Base-by-base conservation (phyloP, 1,140 invertebrate species). In the Anadara kagoshimensis region DNA sequence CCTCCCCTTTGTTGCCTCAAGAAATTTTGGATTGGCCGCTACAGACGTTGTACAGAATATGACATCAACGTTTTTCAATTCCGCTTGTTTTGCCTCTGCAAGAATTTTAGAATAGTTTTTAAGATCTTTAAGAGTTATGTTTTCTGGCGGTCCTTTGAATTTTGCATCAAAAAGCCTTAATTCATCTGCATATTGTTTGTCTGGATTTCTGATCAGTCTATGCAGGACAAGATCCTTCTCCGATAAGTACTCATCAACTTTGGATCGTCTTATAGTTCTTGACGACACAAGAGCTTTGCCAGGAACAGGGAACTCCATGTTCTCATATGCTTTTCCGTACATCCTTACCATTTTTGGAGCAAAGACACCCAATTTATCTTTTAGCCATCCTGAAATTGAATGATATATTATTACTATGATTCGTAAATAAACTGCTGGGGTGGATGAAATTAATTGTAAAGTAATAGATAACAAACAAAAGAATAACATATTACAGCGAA, bases 311-410 rank as follows among this genome's bases (percentile, higher is more conserved):
- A 67, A 81, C 58, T 77, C 77, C n/a, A 62, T 29, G 10, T 49
- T n/a, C 63, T 75, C 75, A 36, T 73, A 71, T 0, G 72, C 43
- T 1, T 45, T 45, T 10, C 77, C 80, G 63, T 81, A 81, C 49
- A 81, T 62, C 47, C 80, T 62, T 18, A 81, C 47, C 44, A 81
- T 77, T 69, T 69, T 73, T 12, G 80, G 78, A n/a, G 73, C 75
- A 16, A 63, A 49, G 20, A 67, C 43, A 24, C 57, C 69, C 1
- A 80, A 57, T 57, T 77, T 80, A 20, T 56, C 62, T 10, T 57
- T 73, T 1, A 75, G 44, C 61, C 69, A 66, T 57, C 62, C 75
- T 79, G 49, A 10, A 76, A 56, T 20, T 1, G 41, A 45, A 24
- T 53, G 0, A 26, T n/a, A 69, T 68, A 24, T n/a, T n/a, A n/a